Evolutionary conservation across 2,888 invertebrate genomes (phyloP).

Genomic region (Silvanus unidentatus): DNA sequence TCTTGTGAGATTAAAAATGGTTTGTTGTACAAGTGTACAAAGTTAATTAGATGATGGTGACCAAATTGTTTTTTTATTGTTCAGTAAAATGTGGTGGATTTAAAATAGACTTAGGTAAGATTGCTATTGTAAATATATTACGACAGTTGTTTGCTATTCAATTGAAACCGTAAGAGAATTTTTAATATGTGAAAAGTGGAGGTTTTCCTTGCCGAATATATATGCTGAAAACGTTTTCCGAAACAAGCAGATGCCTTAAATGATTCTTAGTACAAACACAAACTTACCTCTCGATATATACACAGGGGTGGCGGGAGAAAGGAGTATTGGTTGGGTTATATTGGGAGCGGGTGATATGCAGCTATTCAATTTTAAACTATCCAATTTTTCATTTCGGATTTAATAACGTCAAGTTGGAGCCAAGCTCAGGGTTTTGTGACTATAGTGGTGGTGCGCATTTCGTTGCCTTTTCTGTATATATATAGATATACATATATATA

Average conservation of each 20-base stretch:
- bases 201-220: constrained; percentile 8
- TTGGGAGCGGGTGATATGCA: constrained; percentile 27
- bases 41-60: too few species aligned
- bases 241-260: constrained; percentile 36
- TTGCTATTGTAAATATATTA: too few species aligned
- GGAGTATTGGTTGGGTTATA: constrained; percentile 29
- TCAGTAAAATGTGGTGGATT: too few species aligned
- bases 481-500: too few species aligned
- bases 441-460: constrained; percentile 21
- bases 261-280: constrained; percentile 32
- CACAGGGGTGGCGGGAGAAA: background rate
- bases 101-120: too few species aligned
- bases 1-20: too few species aligned
- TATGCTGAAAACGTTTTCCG: constrained; percentile 25
- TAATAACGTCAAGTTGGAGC: constrained; percentile 45
- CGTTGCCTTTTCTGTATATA: constrained; percentile 16
- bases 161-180: too few species aligned
- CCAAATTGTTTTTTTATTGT: too few species aligned
- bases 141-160: too few species aligned
- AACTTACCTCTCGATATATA: background rate
- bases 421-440: background rate
- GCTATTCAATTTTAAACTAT: constrained; percentile 47
- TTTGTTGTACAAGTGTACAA: too few species aligned
- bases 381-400: constrained; percentile 49
- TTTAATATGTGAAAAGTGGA: too few species aligned